Evolutionary conservation across 2,113 vertebrate genomes (phyloP).

Genomic region (Podilymbus podiceps): DNA sequence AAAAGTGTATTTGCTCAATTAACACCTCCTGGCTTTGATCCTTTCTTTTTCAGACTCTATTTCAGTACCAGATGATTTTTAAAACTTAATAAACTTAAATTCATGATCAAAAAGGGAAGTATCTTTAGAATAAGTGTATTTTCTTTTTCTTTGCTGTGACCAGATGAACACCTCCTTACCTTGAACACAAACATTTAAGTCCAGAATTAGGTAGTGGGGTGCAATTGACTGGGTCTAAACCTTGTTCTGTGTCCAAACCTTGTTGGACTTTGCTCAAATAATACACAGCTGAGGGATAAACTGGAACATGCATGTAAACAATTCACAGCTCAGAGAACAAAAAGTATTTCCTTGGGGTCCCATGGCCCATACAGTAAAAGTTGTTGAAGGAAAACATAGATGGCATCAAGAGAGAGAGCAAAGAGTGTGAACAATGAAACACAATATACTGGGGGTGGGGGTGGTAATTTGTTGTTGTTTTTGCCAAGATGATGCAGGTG

Average conservation of each 20-base stretch:
- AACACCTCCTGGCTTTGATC: not conserved
- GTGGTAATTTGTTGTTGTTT: accelerated
- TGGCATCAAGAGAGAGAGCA: not conserved
- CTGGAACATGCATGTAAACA: not conserved
- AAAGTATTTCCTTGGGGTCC: not conserved
- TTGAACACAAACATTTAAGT: not conserved
- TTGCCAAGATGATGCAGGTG: not conserved
- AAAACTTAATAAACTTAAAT: not conserved
- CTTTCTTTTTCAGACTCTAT: not conserved
- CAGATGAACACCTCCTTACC: not conserved
- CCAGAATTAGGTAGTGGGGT: not conserved
- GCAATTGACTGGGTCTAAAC: not conserved
- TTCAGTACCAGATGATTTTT: not conserved
- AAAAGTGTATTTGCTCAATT: not conserved
- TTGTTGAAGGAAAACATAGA: not conserved
- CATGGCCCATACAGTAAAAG: not conserved
- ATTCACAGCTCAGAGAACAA: not conserved
- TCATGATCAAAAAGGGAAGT: not conserved
- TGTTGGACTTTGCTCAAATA: not conserved
- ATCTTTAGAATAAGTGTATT: not conserved
- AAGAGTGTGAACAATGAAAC: not conserved
- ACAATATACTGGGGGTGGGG: accelerated
- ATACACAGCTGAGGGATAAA: not conserved
- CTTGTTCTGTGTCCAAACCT: not conserved
- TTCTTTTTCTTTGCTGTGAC: not conserved